Evolutionary conservation across 2,113 vertebrate genomes (phyloP), one percentile per base, ranked within the genome.

Genomic region (Pelodiscus sinensis): DNA sequence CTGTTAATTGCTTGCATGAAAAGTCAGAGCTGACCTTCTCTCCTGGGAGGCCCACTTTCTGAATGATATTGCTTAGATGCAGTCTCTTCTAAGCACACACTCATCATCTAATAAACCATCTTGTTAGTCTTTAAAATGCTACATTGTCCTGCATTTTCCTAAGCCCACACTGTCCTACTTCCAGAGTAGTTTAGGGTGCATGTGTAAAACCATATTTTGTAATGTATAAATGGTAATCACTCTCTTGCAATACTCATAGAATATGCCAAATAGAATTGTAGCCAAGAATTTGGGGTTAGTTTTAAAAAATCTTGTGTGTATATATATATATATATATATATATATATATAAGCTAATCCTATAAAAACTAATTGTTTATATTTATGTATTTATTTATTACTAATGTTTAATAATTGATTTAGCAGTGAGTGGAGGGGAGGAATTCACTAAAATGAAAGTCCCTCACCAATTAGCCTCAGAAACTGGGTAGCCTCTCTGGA

Each of bases 11-110:
- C 38, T 60, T 60, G 16, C 52, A 10, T 31, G 57, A 82, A 52
- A 62, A 73, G 13, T 93, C 38, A 83, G 82, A 62, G 51, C 91
- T 81, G 92, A 87, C 92, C 85, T 88, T 78, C 62, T 94, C 15
- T 12, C 68, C 38, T 51, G 84, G 15, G n/a, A 82, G 29, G 62
- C 18, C 29, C n/a, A 4, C 54, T 89, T 60, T 79, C 58, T 24
- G 54, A n/a, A 44, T 22, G 82, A 2, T 35, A 50, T 35, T 89
- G 12, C 31, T 86, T 71, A 9, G 58, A 44, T 86, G 68, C 58
- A 92, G 71, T 2, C 16, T 35, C 25, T 82, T 73, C 54, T 79
- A 86, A 35, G 68, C 35, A 35, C 51, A 86, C 54, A 60, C 22
- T 5, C n/a, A n/a, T n/a, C n/a, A n/a, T n/a, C n/a, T n/a, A n/a